Percentiles rank a stretch among this genome's conserved stretches.
phyloP scores from a whole-genome alignment of 2,113 vertebrate genomes.

The Sminthopsis crassicaudata region DNA sequence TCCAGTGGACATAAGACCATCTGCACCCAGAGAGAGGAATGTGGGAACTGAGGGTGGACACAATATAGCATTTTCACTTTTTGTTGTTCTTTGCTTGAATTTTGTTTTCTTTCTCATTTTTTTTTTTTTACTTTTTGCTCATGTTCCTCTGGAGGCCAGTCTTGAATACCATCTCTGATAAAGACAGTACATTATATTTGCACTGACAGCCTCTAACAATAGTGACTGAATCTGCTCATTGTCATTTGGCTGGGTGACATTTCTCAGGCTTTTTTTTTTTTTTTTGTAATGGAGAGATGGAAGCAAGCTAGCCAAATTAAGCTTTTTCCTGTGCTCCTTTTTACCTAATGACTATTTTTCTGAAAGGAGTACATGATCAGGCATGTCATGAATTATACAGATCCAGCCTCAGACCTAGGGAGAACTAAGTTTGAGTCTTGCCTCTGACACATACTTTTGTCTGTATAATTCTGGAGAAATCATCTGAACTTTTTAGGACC shows the following conservation, averaged over 20 bases:
- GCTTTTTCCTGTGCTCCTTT: conserved; percentile 13
- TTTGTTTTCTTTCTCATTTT: no score
- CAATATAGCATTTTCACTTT: no score
- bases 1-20: no score
- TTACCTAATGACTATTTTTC: background rate
- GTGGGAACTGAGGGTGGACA: no score
- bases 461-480: background rate
- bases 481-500: background rate
- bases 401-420: background rate
- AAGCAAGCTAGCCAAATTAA: background rate
- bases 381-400: background rate
- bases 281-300: background rate
- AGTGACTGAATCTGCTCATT: background rate
- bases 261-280: no score
- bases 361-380: background rate
- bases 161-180: background rate
- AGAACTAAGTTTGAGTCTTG: background rate
- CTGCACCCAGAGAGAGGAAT: no score
- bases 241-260: background rate
- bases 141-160: background rate
- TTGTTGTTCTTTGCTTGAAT: no score
- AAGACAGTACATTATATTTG: background rate
- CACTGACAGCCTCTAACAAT: background rate
- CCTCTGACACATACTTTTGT: background rate
- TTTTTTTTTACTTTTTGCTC: no score